phyloP scores from a whole-genome alignment of 2,113 vertebrate genomes.

The Podiceps cristatus region DNA sequence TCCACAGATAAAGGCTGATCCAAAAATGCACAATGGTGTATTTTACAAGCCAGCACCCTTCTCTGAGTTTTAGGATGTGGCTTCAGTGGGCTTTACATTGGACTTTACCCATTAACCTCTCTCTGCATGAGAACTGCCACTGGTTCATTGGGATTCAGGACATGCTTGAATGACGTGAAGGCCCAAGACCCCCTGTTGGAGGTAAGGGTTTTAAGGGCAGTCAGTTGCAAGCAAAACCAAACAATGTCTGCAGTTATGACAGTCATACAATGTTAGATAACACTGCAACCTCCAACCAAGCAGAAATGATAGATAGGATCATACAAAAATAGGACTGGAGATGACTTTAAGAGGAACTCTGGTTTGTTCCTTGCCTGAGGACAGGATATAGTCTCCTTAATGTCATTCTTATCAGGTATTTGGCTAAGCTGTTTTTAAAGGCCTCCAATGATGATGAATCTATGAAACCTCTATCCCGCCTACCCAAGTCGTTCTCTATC shows the following conservation, averaged over 20 bases:
- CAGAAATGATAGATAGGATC: slow-evolving; percentile 37
- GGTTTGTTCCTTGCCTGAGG: neutral
- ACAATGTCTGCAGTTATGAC: neutral
- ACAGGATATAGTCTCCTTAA: neutral
- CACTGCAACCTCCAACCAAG: neutral
- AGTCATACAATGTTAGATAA: neutral
- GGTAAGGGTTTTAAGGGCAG: neutral
- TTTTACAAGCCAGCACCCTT: neutral
- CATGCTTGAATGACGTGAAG: neutral
- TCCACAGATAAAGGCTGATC: neutral
- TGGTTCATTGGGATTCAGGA: neutral
- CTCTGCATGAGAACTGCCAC: neutral
- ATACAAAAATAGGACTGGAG: slow-evolving; percentile 27
- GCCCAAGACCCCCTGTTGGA: neutral
- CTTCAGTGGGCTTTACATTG: neutral
- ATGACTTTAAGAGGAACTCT: neutral
- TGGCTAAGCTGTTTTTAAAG: neutral
- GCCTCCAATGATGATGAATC: neutral
- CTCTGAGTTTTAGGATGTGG: neutral
- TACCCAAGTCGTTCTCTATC: neutral
- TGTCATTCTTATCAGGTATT: neutral
- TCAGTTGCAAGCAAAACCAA: neutral
- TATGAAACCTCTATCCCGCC: neutral
- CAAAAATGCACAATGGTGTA: neutral
- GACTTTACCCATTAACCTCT: neutral